Evolutionary conservation across 2,888 invertebrate species (phyloP), one percentile per base, ranked within the genome.

Genomic region (Euzophera pinguis): DNA sequence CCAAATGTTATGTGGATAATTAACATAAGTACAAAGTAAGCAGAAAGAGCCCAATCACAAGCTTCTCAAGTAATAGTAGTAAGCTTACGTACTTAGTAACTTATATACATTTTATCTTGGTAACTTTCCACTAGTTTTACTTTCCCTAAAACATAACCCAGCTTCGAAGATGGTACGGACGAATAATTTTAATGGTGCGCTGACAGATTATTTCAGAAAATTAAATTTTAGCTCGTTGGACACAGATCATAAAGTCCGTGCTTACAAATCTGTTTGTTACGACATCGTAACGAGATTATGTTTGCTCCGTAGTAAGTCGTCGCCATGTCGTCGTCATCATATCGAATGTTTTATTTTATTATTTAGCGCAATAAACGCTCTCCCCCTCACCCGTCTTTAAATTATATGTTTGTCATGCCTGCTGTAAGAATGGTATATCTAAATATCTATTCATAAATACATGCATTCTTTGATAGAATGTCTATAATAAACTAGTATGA

Each of bases 221-320:
- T 89, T 90, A 88, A 90, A 89, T 89, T 89, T 89, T 77, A 86
- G 88, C 85, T 85, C 86, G 80, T 90, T 79, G 88, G 88, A 88
- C 89, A 87, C 89, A 85, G 85, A 75, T 75, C 88, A 88, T 90
- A 90, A 90, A 90, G 83, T 86, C 80, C 80, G 72, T 89, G 89
- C 89, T 90, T 89, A 89, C 89, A 89, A 90, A 90, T 89, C 89
- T 90, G 86, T 88, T 89, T 88, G 87, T 90, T 90, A 90, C 86
- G 89, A 84, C 88, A 88, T 89, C 89, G 88, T 90, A 84, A 89
- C 85, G 78, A 83, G 84, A 88, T 90, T 89, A 90, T 88, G 89
- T 88, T 89, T 88, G 76, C 83, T 81, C 72, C 80, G 79, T 75
- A 69, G 76, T 73, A 86, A 87, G 86, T 87, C 78, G 80, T 78